Percentiles rank a stretch among this genome's conserved stretches.
phyloP scores from a whole-genome alignment of 1,140 invertebrate genomes.

The Drosophila eugracilis region DNA sequence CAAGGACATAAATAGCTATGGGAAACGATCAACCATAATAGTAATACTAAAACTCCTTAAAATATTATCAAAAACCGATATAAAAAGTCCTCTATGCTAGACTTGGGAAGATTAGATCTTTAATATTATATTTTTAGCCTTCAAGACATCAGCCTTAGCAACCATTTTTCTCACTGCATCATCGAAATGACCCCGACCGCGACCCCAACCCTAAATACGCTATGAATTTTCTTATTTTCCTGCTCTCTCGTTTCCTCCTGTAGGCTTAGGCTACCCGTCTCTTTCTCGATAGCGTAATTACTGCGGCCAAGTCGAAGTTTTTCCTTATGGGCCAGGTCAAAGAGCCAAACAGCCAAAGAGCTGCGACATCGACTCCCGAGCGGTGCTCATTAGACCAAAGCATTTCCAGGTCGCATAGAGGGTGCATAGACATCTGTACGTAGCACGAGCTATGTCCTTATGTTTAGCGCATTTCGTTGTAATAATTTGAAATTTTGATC shows the following conservation, averaged over 20 bases:
- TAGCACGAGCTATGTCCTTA: slow-evolving; percentile 78
- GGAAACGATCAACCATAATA: too few species aligned
- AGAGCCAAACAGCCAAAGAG: slow-evolving; percentile 15
- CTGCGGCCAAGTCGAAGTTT: slow-evolving; percentile 72
- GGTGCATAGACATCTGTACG: slow-evolving; percentile 36
- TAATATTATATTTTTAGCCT: too few species aligned
- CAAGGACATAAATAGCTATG: too few species aligned
- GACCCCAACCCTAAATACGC: slow-evolving; percentile 50
- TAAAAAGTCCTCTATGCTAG: too few species aligned
- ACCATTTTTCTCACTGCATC: slow-evolving; percentile 10
- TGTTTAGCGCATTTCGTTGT: slow-evolving; percentile 72
- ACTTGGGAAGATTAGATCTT: too few species aligned
- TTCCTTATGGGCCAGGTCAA: slow-evolving; percentile 56
- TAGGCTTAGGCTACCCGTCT: background rate
- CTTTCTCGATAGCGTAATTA: slow-evolving; percentile 62
- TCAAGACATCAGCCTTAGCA: background rate
- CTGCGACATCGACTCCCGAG: slow-evolving; percentile 20
- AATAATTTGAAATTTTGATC: slow-evolving; percentile 83
- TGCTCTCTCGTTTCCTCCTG: background rate
- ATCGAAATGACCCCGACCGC: slow-evolving; percentile 54
- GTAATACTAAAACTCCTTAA: too few species aligned
- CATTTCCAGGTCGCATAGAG: slow-evolving; percentile 54
- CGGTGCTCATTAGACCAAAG: slow-evolving; percentile 81
- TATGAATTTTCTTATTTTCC: slow-evolving; percentile 65
- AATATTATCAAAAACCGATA: too few species aligned